These are phyloP conservation scores for Drosophila repleta DNA, from an alignment of 1,140 invertebrate species.

Conservation along the genomic window DNA sequence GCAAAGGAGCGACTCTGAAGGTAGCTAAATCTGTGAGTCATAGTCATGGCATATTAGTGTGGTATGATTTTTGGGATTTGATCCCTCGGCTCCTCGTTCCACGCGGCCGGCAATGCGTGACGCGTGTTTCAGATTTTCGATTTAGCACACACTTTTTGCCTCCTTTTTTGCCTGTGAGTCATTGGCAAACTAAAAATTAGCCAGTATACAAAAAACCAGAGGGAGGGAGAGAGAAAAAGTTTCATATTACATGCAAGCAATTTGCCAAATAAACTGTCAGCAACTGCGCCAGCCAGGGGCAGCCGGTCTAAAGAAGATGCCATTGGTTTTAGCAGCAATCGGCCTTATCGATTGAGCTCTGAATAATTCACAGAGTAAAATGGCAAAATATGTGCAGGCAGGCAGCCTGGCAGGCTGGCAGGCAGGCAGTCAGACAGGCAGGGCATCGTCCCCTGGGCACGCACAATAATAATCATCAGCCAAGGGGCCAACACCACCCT, in stretches of 20 bases:
- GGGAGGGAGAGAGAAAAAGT: slow-evolving; percentile 47
- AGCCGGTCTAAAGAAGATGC: slow-evolving; percentile 40
- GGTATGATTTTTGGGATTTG: slow-evolving; percentile 9
- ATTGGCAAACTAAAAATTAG: slow-evolving; percentile 70
- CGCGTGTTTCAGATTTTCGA: slow-evolving; percentile 80
- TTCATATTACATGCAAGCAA: slow-evolving; percentile 78
- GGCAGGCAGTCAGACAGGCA: slow-evolving; percentile 4
- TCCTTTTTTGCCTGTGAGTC: slow-evolving; percentile 22
- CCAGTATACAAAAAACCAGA: slow-evolving; percentile 26
- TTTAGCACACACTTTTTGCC: slow-evolving; percentile 65
- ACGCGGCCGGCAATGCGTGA: slow-evolving; percentile 46
- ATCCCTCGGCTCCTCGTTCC: slow-evolving; percentile 27
- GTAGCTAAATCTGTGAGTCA: slow-evolving; percentile 60
- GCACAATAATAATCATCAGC: slow-evolving; percentile 66
- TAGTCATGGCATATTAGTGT: slow-evolving; percentile 67
- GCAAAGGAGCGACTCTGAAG: slow-evolving; percentile 6
- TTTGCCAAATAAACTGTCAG: slow-evolving; percentile 81
- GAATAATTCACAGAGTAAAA: slow-evolving; percentile 69
- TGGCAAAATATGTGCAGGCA: slow-evolving; percentile 41
- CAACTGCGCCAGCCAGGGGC: slow-evolving; percentile 36
- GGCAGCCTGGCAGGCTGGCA: neutral
- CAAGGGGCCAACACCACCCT: slow-evolving; percentile 23
- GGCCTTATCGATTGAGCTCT: slow-evolving; percentile 64
- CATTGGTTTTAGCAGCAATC: slow-evolving; percentile 39
- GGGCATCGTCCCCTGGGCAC: slow-evolving; percentile 55